Evolutionary conservation across 2,797 vertebrate species (phyloP), one percentile per base, ranked within the genome.

Genomic region (Triplophysa yarkandensis): DNA sequence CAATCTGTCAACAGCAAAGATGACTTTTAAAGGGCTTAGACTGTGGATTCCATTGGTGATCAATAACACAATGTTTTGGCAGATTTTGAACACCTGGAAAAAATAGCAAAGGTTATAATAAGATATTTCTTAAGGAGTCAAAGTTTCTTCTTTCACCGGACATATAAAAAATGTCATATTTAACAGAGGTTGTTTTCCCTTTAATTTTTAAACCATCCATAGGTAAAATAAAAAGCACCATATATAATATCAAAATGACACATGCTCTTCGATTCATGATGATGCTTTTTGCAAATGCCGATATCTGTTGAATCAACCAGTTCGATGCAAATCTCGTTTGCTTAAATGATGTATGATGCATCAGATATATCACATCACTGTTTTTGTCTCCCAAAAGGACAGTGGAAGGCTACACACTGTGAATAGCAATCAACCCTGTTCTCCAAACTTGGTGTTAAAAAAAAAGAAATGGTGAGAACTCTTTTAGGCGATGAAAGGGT

Each of bases 401-500:
- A 7, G 16, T 6, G 6, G 5, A 6, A 34, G n/a, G n/a, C n/a
- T 6, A 2, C 9, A 7, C 32, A 34, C 11, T 11, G 11, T 16
- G 41, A 74, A 41, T 34, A 65, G 68, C 71, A 55, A n/a, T 32
- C 60, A 57, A 34, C 30, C 44, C 60, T n/a, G 1, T 66, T 64
- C 57, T 64, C 21, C 41, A 68, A 65, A 74, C 71, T 64, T 58
- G 60, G 10, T 34, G 46, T 36, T 70, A 43, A 62, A 72, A 67
- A 72, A 67, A 57, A 74, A 74, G 65, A 27, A 52, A 63, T 61
- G 36, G 19, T 25, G 57, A 64, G 63, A 71, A 70, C 68, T 71
- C 39, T 60, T 54, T 17, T 46, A 68, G 74, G 71, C 66, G 68
- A 16, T 11, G 57, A 44, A 57, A 63, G 50, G 55, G 82, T 86